These are phyloP conservation scores for Argyresthia albistria DNA, from an alignment of 2,888 invertebrate species.

Conservation along the genomic window DNA sequence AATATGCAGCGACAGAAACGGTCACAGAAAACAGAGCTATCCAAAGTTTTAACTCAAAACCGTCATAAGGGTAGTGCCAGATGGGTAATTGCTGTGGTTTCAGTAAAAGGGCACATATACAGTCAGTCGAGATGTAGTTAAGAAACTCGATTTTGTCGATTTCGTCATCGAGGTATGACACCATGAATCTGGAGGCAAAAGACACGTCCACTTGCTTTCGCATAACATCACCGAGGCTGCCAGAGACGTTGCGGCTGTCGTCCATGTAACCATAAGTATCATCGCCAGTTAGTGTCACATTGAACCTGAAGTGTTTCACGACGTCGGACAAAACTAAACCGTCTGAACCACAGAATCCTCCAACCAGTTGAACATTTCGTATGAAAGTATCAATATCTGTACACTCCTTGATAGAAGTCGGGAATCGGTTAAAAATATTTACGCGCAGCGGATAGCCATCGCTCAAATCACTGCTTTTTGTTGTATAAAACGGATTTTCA, in stretches of 20 bases:
- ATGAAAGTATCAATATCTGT: slow-evolving; percentile 20
- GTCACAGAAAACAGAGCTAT: slow-evolving; percentile 12
- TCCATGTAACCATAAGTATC: slow-evolving; percentile 20
- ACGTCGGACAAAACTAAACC: slow-evolving; percentile 32
- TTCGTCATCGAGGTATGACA: slow-evolving; percentile 15
- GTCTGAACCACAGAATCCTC: slow-evolving; percentile 33
- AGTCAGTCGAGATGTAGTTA: slow-evolving; percentile 23
- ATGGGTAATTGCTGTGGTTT: slow-evolving; percentile 22
- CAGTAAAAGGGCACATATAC: slow-evolving; percentile 27
- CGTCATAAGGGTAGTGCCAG: slow-evolving; percentile 25
- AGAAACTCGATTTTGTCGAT: slow-evolving; percentile 16
- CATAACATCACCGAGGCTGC: slow-evolving; percentile 28
- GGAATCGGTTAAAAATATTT: slow-evolving; percentile 18
- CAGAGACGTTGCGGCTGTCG: slow-evolving; percentile 15
- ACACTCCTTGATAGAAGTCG: slow-evolving; percentile 32
- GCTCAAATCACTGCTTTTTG: no score
- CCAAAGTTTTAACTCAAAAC: slow-evolving; percentile 12
- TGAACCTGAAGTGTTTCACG: slow-evolving; percentile 25
- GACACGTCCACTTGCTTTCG: slow-evolving; percentile 30
- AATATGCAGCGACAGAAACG: slow-evolving; percentile 15
- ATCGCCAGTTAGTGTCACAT: slow-evolving; percentile 16
- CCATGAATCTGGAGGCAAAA: slow-evolving; percentile 39
- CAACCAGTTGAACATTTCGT: slow-evolving; percentile 15
- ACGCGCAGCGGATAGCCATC: no score
- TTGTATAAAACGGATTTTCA: no score